Percentiles rank a stretch among this genome's conserved stretches.
These are phyloP conservation scores for Disparrhopalites patrizii DNA, from an alignment of 2,888 invertebrate species.

Conservation along the genomic window DNA sequence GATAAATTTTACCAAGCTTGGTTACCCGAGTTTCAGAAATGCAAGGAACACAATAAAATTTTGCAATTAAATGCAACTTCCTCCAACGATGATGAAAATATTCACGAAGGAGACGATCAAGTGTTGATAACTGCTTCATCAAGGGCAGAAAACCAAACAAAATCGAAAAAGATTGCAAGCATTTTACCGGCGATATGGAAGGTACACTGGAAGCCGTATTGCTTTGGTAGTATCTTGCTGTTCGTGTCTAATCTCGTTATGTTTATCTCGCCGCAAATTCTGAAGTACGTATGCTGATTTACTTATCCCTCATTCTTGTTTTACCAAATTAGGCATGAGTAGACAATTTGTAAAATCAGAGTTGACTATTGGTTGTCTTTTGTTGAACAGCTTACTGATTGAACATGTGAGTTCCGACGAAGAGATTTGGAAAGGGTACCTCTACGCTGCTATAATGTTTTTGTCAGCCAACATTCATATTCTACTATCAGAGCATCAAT, in stretches of 20 bases:
- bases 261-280: conserved; percentile 84
- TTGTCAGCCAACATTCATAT: conserved; percentile 56
- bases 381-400: conserved; percentile 49
- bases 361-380: neutral
- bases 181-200: conserved; percentile 77
- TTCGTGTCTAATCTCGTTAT: conserved; percentile 75
- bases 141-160: conserved; percentile 61
- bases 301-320: neutral
- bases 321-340: too few species aligned
- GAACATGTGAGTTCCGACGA: conserved; percentile 50
- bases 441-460: conserved; percentile 58
- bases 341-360: neutral
- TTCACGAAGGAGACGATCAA: too few species aligned
- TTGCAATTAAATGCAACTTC: too few species aligned
- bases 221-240: conserved; percentile 81
- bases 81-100: too few species aligned
- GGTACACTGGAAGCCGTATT: conserved; percentile 76
- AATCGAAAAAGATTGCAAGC: conserved; percentile 66
- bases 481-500: conserved; percentile 58
- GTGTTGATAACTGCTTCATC: too few species aligned
- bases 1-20: conserved; percentile 52
- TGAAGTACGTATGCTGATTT: conserved; percentile 62
- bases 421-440: conserved; percentile 58
- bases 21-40: too few species aligned
- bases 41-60: neutral